Evolutionary conservation across 2,797 vertebrate species (phyloP).

Genomic region (Acipenser oxyrinchus): DNA sequence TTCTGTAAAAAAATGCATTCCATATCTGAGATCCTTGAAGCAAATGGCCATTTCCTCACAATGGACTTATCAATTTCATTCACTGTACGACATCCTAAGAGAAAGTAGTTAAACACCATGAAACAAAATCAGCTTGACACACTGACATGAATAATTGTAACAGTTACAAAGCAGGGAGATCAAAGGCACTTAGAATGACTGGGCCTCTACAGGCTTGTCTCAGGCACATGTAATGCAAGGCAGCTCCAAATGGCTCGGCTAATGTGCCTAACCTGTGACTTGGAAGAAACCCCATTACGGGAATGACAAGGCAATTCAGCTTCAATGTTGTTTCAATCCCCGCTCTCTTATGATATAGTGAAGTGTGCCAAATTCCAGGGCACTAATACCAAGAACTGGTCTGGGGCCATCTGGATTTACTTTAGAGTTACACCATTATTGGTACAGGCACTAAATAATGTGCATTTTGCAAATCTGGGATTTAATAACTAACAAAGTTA

Average conservation of each 20-base stretch:
- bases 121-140: not conserved
- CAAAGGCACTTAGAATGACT: not conserved
- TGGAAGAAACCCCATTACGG: not conserved
- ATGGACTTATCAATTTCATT: constrained; percentile 56
- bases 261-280: not conserved
- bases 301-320: not conserved
- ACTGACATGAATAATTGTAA: not conserved
- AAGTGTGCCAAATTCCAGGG: not conserved
- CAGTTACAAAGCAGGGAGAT: not conserved
- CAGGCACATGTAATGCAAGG: not conserved
- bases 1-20: too few species aligned
- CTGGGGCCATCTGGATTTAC: constrained; percentile 1
- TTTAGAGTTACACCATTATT: not conserved
- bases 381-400: not conserved
- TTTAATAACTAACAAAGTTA: not conserved
- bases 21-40: constrained; percentile 53
- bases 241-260: not conserved
- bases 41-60: constrained; percentile 43
- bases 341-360: not conserved
- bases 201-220: not conserved
- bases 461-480: not conserved
- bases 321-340: not conserved
- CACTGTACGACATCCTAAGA: constrained; percentile 56
- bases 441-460: not conserved
- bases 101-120: constrained; percentile 8